Base-by-base conservation (phyloP, 2,888 invertebrate species). In the Nymphalis c-album region DNA sequence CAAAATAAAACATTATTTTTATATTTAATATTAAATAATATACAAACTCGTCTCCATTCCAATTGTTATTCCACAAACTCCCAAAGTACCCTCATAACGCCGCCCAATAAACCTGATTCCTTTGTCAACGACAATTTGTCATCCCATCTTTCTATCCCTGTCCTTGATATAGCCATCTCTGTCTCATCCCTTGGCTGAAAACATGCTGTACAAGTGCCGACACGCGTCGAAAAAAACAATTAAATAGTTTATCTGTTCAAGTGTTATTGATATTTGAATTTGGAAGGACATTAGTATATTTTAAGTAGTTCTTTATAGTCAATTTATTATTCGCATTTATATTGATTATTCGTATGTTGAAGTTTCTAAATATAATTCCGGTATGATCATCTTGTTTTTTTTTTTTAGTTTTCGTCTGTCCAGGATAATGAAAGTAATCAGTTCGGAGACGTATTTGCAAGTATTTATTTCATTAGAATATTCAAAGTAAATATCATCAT, bases 51-150 rank as follows among this genome's bases (percentile, higher is more conserved):
- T 71, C 80, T 78, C 82, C 71, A 78, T 51, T 4, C 60, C 26
- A 20, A 35, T 46, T 73, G 0, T 2, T 84, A 73, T 76, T 69
- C 82, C 60, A 47, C 75, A 85, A 86, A 77, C 85, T 82, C 83
- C 85, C 83, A 71, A 78, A 87, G 83, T 87, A 87, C 88, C 88
- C 88, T 90, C 87, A 88, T 90, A 90, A 87, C 88, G 84, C 80
- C 76, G 83, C 83, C 89, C 90, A 89, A 90, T 90, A 90, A 90
- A 90, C 90, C 87, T 82, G 86, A 83, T 85, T 84, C 88, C 90
- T 90, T 90, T 90, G 90, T 90, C 80, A 79, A 80, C 80, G 82
- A 77, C 90, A 90, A 90, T 90, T 90, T 90, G 90, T 90, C 90
- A 90, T 89, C 88, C 82, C 87, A 88, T 90, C 88, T 88, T 76